These are phyloP conservation scores for Ennomos erosarius DNA, from an alignment of 2,888 invertebrate species.

Conservation along the genomic window DNA sequence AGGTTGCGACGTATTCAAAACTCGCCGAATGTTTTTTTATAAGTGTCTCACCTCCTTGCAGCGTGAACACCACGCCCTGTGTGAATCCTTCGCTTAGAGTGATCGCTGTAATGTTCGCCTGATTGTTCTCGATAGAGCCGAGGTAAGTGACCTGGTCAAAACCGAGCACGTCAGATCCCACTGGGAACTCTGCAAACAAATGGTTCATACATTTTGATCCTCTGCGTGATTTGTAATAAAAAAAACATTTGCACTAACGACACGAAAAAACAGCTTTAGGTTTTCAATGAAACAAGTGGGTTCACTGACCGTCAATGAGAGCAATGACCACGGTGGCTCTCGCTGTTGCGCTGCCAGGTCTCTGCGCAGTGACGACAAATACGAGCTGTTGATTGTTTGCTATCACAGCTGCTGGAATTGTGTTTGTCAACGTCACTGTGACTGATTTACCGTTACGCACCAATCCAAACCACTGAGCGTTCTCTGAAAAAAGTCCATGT, in stretches of 20 bases:
- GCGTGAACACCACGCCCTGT: conserved; percentile 38
- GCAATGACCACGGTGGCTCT: conserved; percentile 41
- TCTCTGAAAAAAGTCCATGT: conserved; percentile 2
- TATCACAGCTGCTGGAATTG: conserved; percentile 43
- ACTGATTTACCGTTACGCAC: conserved; percentile 30
- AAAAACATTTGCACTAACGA: too few relatives aligned
- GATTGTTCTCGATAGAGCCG: conserved; percentile 40
- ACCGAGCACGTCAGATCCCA: conserved; percentile 30
- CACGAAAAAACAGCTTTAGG: too few relatives aligned
- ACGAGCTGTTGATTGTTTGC: conserved; percentile 41
- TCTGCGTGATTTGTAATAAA: too few relatives aligned
- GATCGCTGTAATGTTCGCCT: conserved; percentile 38
- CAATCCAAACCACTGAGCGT: conserved; percentile 37
- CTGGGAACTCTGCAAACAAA: conserved; percentile 19
- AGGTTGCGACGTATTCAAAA: too few relatives aligned
- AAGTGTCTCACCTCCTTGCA: conserved; percentile 49
- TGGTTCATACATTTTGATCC: not conserved
- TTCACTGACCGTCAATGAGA: conserved; percentile 24
- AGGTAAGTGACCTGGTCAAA: conserved; percentile 43
- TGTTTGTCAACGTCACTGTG: conserved; percentile 25
- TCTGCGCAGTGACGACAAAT: conserved; percentile 39
- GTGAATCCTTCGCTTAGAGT: conserved; percentile 45
- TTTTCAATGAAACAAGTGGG: too few relatives aligned
- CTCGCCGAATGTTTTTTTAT: too few relatives aligned
- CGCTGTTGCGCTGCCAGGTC: conserved; percentile 27